Conservation (phyloP, 2,888 invertebrate species). For the Rhingia campestris region DNA sequence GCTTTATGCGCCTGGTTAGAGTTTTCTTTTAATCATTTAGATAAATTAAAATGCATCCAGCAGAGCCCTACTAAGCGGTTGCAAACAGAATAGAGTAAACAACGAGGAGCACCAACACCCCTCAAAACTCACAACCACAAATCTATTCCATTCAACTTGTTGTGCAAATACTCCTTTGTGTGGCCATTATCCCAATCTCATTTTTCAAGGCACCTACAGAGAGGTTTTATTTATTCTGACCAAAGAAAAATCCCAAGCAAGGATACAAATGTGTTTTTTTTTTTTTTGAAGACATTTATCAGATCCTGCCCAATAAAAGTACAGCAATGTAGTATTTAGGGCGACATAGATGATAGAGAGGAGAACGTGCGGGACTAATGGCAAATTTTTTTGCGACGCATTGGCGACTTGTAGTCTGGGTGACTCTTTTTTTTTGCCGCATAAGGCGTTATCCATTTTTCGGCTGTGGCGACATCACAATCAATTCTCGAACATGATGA, state of each 20-base stretch:
- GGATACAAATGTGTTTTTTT: conserved; percentile 38
- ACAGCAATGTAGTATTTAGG: conserved; percentile 51
- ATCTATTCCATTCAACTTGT: conserved; percentile 44
- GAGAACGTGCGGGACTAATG: conserved; percentile 24
- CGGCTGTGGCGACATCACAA: conserved; percentile 39
- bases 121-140: conserved; percentile 21
- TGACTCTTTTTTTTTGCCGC: conserved; percentile 47
- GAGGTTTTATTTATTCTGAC: conserved; percentile 8
- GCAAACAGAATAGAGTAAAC: conserved; percentile 1
- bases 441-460: conserved; percentile 18
- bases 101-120: background rate
- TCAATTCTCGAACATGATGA: conserved; percentile 17
- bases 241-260: conserved; percentile 18
- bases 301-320: conserved; percentile 36
- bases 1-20: conserved; percentile 10
- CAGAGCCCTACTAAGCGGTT: conserved; percentile 13
- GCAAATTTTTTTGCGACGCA: conserved; percentile 55
- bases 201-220: background rate
- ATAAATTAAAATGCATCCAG: conserved; percentile 37
- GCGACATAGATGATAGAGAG: conserved; percentile 23
- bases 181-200: conserved; percentile 12
- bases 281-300: conserved; percentile 47
- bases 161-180: conserved; percentile 30
- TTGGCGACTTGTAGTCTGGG: conserved; percentile 56
- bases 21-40: conserved; percentile 41